Conservation (phyloP, 92 coral and sea anemone species). For the Siderastrea radians region DNA sequence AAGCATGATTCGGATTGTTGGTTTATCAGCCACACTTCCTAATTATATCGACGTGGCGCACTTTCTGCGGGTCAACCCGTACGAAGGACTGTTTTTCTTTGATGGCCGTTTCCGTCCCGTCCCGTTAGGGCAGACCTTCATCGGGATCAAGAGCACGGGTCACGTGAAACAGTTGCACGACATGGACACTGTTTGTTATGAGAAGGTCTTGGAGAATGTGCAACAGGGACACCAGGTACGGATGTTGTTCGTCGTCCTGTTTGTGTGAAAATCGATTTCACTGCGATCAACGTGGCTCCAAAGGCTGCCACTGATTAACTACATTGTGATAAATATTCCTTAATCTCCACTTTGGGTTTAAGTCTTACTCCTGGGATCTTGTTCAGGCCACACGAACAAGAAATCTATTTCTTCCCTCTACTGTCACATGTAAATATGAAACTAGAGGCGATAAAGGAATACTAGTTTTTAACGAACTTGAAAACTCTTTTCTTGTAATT, state of each 20-base stretch:
- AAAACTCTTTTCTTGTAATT: too few species aligned
- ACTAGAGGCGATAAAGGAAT: too few species aligned
- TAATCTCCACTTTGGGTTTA: too few species aligned
- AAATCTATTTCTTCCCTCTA: too few species aligned
- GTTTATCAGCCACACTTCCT: constrained; percentile 97
- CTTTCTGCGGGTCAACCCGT: constrained; percentile 90
- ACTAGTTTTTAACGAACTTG: too few species aligned
- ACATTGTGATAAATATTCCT: too few species aligned
- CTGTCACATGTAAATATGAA: too few species aligned
- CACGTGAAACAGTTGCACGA: constrained; percentile 85
- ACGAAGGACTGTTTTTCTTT: constrained; percentile 94
- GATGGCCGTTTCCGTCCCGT: constrained; percentile 97
- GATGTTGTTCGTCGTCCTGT: background rate
- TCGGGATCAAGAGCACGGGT: constrained; percentile 88
- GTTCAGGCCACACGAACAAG: too few species aligned
- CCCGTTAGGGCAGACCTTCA: constrained; percentile 95
- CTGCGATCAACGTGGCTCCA: background rate
- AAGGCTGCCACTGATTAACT: background rate
- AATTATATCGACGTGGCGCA: constrained; percentile 95
- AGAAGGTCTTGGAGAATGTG: constrained; percentile 90
- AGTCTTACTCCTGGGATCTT: too few species aligned
- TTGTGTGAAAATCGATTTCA: background rate
- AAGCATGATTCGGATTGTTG: constrained; percentile 98
- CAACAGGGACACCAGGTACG: constrained; percentile 96
- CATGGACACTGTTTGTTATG: constrained; percentile 96